A percentile compares a stretch with the other conserved stretches of the same genome.
Evolutionary conservation across 2,113 vertebrate species (phyloP).

Genomic region (Plectropomus leopardus): DNA sequence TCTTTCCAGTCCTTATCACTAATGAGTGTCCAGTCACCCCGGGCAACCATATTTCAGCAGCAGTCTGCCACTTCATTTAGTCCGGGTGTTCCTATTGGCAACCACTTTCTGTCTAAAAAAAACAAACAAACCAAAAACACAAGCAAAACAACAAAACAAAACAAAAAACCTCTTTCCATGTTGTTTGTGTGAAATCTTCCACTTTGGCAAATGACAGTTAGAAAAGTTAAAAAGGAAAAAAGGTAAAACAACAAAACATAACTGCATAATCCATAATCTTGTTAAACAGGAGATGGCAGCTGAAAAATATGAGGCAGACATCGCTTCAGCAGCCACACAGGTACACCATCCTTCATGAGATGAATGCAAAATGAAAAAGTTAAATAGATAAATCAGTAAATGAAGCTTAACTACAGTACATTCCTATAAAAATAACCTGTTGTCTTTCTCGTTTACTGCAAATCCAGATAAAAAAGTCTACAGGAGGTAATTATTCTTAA

Average conservation of each 20-base stretch:
- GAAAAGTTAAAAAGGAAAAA: neutral
- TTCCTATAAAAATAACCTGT: neutral
- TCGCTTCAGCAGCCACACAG: neutral
- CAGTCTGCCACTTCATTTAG: slow-evolving; percentile 32
- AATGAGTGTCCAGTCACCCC: slow-evolving; percentile 28
- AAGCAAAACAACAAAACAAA: no score
- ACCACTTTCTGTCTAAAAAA: slow-evolving; percentile 7
- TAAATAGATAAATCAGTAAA: neutral
- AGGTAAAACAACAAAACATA: neutral
- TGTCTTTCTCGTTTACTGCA: neutral
- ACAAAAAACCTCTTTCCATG: no score
- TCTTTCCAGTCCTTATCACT: slow-evolving; percentile 22
- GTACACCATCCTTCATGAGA: neutral
- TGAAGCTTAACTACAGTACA: neutral
- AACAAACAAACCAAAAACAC: no score
- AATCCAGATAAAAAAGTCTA: neutral
- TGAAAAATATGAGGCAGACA: neutral
- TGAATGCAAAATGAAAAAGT: neutral
- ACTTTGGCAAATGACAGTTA: neutral
- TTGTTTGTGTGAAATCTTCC: neutral
- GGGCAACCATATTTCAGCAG: slow-evolving; percentile 23
- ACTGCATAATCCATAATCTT: slow-evolving; percentile 1
- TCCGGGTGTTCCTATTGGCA: slow-evolving; percentile 5
- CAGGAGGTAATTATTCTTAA: slow-evolving; percentile 5
- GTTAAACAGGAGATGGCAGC: slow-evolving; percentile 16